Conservation (phyloP, 2,888 invertebrate genomes). For the Drosophila nigricruria region DNA sequence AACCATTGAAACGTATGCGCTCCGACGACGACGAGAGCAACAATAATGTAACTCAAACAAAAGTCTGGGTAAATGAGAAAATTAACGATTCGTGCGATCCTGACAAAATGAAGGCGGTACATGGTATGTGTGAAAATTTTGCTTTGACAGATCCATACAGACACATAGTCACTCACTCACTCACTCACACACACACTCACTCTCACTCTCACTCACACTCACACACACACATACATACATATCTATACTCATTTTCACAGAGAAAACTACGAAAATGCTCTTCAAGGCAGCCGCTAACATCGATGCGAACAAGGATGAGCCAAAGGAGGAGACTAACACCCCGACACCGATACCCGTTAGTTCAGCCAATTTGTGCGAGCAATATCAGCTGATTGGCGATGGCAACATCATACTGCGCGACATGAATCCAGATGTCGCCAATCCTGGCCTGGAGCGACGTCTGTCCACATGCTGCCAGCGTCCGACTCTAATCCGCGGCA, state of each 20-base stretch:
- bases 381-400: slow-evolving; percentile 69
- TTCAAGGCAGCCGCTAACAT: slow-evolving; percentile 63
- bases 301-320: slow-evolving; percentile 8
- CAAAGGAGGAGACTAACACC: not conserved
- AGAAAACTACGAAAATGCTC: slow-evolving; percentile 72
- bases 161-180: too few relatives aligned
- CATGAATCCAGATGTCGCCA: slow-evolving; percentile 50
- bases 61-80: slow-evolving; percentile 73
- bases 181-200: not conserved
- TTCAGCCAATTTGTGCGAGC: slow-evolving; percentile 43
- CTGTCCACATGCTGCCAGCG: slow-evolving; percentile 68
- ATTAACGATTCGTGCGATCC: slow-evolving; percentile 59
- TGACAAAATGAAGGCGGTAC: slow-evolving; percentile 73
- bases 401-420: slow-evolving; percentile 68
- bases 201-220: not conserved
- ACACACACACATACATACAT: not conserved
- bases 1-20: slow-evolving; percentile 55
- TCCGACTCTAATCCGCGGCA: slow-evolving; percentile 59
- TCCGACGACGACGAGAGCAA: slow-evolving; percentile 63
- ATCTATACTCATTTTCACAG: slow-evolving; percentile 38
- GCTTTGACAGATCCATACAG: not conserved
- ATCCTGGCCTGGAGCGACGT: slow-evolving; percentile 54
- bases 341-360: not conserved
- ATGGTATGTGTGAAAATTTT: slow-evolving; percentile 56
- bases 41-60: slow-evolving; percentile 64